Percentiles rank a stretch among this genome's conserved stretches.
These are phyloP conservation scores for Gastrophryne carolinensis DNA, from an alignment of 2,797 vertebrate species.

Conservation along the genomic window DNA sequence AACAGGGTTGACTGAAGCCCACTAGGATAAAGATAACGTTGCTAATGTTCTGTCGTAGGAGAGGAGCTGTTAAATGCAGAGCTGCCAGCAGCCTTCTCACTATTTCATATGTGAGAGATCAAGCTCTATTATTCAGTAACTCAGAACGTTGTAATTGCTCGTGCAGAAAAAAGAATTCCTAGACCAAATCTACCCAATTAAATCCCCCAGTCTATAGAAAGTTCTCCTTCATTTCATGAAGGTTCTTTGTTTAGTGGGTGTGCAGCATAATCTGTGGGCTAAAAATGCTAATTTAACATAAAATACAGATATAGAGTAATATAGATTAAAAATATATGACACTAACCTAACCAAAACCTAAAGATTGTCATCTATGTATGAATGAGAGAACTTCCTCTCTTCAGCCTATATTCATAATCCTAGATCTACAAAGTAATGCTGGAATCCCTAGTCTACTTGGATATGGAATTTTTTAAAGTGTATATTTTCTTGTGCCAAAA, in stretches of 20 bases:
- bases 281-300: too few species aligned
- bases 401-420: too few species aligned
- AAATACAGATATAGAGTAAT: too few species aligned
- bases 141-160: slow-evolving; percentile 25
- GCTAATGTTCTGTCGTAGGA: slow-evolving; percentile 59
- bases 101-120: slow-evolving; percentile 56
- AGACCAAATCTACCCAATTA: slow-evolving; percentile 29
- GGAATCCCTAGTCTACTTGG: too few species aligned
- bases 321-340: too few species aligned
- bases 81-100: slow-evolving; percentile 45
- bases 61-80: slow-evolving; percentile 53
- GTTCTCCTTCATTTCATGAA: slow-evolving; percentile 32
- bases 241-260: neutral
- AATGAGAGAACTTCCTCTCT: too few species aligned
- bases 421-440: too few species aligned
- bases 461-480: too few species aligned
- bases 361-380: too few species aligned
- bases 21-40: slow-evolving; percentile 59
- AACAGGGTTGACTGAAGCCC: slow-evolving; percentile 59
- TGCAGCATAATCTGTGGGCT: neutral
- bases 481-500: too few species aligned
- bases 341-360: too few species aligned
- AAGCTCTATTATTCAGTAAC: slow-evolving; percentile 51
- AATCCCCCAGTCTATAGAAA: slow-evolving; percentile 14
- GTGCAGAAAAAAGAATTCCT: slow-evolving; percentile 52